A percentile compares a stretch with the other conserved stretches of the same genome.
Conservation (phyloP, 2,113 vertebrate genomes). For the Brachyhypopomus occidentalis region DNA sequence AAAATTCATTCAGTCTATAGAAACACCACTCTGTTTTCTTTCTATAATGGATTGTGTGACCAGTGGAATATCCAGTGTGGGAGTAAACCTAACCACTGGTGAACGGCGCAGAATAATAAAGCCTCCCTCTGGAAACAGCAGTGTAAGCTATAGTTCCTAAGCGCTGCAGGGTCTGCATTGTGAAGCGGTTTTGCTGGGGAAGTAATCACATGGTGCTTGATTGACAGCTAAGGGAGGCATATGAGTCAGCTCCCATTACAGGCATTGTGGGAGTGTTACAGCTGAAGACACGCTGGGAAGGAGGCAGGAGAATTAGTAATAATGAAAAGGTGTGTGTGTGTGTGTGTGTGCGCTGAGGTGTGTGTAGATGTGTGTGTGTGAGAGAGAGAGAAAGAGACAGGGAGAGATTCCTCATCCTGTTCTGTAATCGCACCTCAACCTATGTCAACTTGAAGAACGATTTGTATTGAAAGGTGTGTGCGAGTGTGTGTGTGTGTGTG, state of each 20-base stretch:
- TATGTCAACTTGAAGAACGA: constrained; percentile 5
- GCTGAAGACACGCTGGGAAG: constrained; percentile 5
- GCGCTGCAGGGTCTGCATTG: constrained; percentile 9
- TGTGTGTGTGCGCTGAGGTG: neutral
- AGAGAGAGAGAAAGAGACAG: neutral
- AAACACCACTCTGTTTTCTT: too few species aligned
- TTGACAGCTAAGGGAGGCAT: constrained; percentile 23
- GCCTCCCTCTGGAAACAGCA: constrained; percentile 21
- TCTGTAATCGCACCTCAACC: constrained; percentile 1
- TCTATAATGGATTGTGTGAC: too few species aligned
- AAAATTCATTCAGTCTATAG: too few species aligned
- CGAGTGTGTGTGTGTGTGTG: neutral
- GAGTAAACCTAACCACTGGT: constrained; percentile 24
- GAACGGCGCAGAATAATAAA: constrained; percentile 27
- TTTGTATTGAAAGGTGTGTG: neutral
- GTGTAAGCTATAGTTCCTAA: constrained; percentile 24
- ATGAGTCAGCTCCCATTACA: constrained; percentile 37
- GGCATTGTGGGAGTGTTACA: constrained; percentile 17
- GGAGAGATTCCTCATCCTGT: neutral
- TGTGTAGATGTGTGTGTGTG: constrained; percentile 21
- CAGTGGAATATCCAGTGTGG: too few species aligned
- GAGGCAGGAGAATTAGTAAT: constrained; percentile 19
- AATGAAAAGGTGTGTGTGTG: constrained; percentile 17
- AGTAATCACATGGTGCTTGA: constrained; percentile 35
- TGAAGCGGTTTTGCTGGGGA: neutral